These are phyloP conservation scores for Chydorus sphaericus DNA, from an alignment of 2,888 invertebrate species.

Conservation along the genomic window DNA sequence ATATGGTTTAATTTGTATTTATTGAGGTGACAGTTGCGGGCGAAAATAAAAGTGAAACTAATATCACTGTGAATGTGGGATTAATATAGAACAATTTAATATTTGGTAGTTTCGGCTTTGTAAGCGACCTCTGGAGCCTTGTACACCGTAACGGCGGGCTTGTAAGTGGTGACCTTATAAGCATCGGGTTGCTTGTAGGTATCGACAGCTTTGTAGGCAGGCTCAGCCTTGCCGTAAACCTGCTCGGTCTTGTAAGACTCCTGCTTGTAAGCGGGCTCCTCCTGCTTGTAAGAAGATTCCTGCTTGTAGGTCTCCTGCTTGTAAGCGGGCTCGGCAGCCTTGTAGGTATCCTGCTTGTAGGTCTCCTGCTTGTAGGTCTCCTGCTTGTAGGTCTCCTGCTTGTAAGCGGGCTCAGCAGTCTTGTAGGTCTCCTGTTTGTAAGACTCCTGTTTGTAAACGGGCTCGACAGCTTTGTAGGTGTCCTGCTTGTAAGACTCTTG, in stretches of 20 bases:
- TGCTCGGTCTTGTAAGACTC: neutral
- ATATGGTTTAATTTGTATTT: too few species aligned
- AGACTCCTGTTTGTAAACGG: neutral
- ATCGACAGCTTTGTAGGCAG: neutral
- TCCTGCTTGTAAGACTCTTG: neutral
- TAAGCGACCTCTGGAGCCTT: neutral
- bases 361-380: neutral
- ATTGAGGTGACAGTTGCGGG: too few species aligned
- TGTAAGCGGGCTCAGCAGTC: constrained; percentile 6
- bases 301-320: neutral
- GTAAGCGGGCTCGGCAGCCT: constrained; percentile 6
- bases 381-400: neutral
- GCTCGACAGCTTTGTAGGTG: constrained; percentile 9
- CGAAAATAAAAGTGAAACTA: too few species aligned
- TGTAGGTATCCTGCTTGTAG: neutral
- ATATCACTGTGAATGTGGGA: too few species aligned
- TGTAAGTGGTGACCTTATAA: neutral
- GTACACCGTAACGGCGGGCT: neutral
- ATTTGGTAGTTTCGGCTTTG: too few species aligned
- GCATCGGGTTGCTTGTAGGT: too few species aligned
- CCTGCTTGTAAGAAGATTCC: neutral
- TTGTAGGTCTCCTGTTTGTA: neutral
- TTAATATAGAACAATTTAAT: too few species aligned
- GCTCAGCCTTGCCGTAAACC: neutral
- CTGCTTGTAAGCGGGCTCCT: neutral